Evolutionary conservation across 2,888 invertebrate species (phyloP).

Genomic region (Ectropis crepuscularia): DNA sequence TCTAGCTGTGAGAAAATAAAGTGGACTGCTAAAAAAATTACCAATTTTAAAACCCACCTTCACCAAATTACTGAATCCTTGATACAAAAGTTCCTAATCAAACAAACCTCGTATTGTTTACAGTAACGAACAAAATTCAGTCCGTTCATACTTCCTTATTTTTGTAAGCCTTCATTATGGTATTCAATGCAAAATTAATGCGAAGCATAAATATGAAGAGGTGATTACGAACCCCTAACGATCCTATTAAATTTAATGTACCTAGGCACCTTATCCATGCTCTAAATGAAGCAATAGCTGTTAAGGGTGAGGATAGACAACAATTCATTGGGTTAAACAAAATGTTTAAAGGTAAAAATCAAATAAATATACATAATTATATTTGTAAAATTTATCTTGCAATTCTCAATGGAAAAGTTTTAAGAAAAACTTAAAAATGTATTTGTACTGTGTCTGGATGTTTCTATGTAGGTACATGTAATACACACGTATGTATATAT

Average conservation of each 20-base stretch:
- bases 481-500: too few relatives aligned
- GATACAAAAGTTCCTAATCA: too few relatives aligned
- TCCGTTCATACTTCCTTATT: conserved; percentile 5
- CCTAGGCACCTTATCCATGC: conserved; percentile 27
- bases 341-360: too few relatives aligned
- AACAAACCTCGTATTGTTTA: neutral
- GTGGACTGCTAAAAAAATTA: too few relatives aligned
- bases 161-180: conserved; percentile 11
- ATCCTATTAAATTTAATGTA: conserved; percentile 30
- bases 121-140: neutral
- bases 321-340: neutral
- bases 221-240: conserved; percentile 29
- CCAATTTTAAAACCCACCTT: neutral
- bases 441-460: too few relatives aligned
- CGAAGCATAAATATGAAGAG: conserved; percentile 27
- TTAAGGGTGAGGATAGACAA: conserved; percentile 10
- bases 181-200: conserved; percentile 27
- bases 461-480: too few relatives aligned
- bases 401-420: too few relatives aligned
- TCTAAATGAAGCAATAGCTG: conserved; percentile 26
- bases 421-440: too few relatives aligned
- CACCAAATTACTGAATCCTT: neutral
- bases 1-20: too few relatives aligned
- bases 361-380: too few relatives aligned
- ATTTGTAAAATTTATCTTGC: too few relatives aligned